Evolutionary conservation across 2,797 vertebrate species (phyloP).

Genomic region (Setipinna tenuifilis): DNA sequence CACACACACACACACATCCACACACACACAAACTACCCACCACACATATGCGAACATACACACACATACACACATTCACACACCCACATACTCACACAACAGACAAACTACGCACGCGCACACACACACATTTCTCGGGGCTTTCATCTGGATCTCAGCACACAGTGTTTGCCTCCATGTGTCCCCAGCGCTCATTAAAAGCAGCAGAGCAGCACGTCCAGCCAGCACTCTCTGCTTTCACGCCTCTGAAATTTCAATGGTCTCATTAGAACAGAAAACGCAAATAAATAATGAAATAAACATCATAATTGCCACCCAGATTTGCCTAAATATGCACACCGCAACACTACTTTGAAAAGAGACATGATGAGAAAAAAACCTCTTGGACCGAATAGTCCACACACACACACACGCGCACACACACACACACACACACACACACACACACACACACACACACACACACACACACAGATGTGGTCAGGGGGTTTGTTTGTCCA

Average conservation of each 20-base stretch:
- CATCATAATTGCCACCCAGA: slow-evolving; percentile 17
- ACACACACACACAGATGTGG: too few relatives aligned
- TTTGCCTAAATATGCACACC: slow-evolving; percentile 13
- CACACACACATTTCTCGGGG: background rate
- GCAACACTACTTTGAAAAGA: background rate
- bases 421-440: too few relatives aligned
- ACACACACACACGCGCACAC: too few relatives aligned
- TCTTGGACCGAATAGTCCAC: background rate
- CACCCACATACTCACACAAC: background rate
- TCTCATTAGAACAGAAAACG: background rate
- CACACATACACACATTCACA: background rate
- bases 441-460: too few relatives aligned
- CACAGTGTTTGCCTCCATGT: background rate
- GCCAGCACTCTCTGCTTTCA: background rate
- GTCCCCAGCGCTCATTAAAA: slow-evolving; percentile 9
- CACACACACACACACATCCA: too few relatives aligned
- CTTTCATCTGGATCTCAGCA: background rate
- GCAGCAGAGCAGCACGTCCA: background rate
- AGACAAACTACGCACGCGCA: background rate
- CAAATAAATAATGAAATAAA: slow-evolving; percentile 1
- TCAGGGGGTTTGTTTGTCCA: too few relatives aligned
- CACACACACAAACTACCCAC: too few relatives aligned
- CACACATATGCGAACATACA: background rate
- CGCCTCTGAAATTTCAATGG: background rate
- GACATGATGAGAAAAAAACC: background rate